Percentiles rank a stretch among this genome's conserved stretches.
Evolutionary conservation across 2,797 vertebrate species (phyloP).

Genomic region (Poeciliopsis presidionis): DNA sequence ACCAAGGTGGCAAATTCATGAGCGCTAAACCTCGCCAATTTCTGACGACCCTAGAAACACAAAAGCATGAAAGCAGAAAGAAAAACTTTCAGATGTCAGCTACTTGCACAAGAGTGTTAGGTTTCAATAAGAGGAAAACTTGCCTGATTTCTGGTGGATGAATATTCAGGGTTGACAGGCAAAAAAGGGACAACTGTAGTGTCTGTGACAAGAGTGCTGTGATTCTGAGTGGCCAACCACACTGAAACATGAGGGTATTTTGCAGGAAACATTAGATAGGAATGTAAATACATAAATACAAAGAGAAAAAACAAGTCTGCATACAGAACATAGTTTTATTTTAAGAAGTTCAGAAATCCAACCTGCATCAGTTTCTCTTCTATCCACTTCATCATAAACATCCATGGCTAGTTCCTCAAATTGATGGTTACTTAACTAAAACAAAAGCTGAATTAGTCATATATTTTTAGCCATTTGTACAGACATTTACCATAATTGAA

Average conservation of each 20-base stretch:
- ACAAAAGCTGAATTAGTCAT: slow-evolving; percentile 18
- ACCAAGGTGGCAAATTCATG: slow-evolving; percentile 97
- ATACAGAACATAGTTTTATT: neutral
- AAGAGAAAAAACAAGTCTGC: neutral
- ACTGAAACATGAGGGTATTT: slow-evolving; percentile 74
- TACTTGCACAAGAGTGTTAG: neutral
- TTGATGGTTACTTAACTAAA: slow-evolving; percentile 95
- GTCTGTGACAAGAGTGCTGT: slow-evolving; percentile 96
- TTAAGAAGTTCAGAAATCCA: neutral
- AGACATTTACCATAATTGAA: slow-evolving; percentile 10
- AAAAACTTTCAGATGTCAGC: neutral
- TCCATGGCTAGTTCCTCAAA: slow-evolving; percentile 99
- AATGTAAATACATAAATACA: neutral
- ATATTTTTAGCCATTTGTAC: neutral
- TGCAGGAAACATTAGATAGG: neutral
- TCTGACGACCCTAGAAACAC: slow-evolving; percentile 89
- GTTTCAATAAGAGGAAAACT: slow-evolving; percentile 13
- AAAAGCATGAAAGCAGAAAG: slow-evolving; percentile 2
- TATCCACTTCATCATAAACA: slow-evolving; percentile 98
- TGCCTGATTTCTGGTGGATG: slow-evolving; percentile 97
- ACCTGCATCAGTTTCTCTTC: slow-evolving; percentile 98
- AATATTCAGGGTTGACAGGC: slow-evolving; percentile 98
- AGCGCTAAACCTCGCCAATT: slow-evolving; percentile 95
- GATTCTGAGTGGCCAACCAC: slow-evolving; percentile 97
- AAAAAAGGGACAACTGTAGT: slow-evolving; percentile 97